A percentile compares a stretch with the other conserved stretches of the same genome.
Conservation (phyloP, 2,113 vertebrate genomes). For the Petromus typicus region DNA sequence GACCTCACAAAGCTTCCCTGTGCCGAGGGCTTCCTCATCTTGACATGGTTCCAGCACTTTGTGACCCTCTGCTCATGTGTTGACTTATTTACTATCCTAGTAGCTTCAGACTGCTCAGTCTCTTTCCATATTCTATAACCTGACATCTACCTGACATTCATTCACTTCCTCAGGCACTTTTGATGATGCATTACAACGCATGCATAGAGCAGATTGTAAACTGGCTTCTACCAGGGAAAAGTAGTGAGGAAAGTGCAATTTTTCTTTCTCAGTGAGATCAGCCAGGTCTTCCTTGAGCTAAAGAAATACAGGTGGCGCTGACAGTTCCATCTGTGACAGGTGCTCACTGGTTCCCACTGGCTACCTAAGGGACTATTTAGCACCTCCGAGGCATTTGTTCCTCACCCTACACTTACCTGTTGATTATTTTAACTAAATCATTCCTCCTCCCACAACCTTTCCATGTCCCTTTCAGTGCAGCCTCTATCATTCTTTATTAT, state of each 20-base stretch:
- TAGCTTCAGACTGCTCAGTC: background rate
- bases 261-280: background rate
- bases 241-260: background rate
- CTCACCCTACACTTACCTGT: background rate
- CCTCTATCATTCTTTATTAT: background rate
- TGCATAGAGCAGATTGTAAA: background rate
- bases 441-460: background rate
- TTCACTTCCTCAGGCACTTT: background rate
- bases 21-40: background rate
- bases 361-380: background rate
- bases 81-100: background rate
- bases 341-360: background rate
- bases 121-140: background rate
- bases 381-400: too few species aligned
- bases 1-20: background rate
- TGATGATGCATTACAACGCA: background rate
- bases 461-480: fast-evolving
- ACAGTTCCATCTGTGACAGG: background rate
- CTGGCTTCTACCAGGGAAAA: background rate
- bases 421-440: background rate
- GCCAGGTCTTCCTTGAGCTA: background rate
- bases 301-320: background rate
- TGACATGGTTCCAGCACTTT: fast-evolving
- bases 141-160: background rate
- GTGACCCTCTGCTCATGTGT: background rate